A percentile compares a stretch with the other conserved stretches of the same genome.
These are phyloP conservation scores for Prionailurus viverrinus DNA, from an alignment of 2,113 vertebrate genomes.

Conservation along the genomic window DNA sequence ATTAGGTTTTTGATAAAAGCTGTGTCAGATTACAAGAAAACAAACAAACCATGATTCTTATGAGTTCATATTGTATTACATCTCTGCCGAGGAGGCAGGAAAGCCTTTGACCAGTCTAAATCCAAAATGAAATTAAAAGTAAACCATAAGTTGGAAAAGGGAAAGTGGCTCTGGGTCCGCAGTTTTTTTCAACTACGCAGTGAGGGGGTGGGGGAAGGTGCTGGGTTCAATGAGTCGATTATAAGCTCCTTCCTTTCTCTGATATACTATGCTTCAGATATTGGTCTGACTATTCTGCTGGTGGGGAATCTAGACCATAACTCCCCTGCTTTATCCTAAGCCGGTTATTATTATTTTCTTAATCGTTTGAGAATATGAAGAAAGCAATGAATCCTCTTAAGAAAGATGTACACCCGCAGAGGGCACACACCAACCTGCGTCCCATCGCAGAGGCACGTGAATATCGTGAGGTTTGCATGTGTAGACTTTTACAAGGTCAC, in stretches of 20 bases:
- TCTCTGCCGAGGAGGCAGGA: slow-evolving; percentile 59
- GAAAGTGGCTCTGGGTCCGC: neutral
- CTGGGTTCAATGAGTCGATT: neutral
- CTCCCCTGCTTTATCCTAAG: neutral
- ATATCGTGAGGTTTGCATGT: neutral
- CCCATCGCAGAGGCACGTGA: neutral
- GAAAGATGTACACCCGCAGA: neutral
- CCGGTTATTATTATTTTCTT: neutral
- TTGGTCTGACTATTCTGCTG: neutral
- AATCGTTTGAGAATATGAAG: neutral
- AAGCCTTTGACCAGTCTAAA: slow-evolving; percentile 48
- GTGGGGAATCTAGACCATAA: neutral
- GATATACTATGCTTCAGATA: neutral
- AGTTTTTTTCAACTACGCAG: neutral
- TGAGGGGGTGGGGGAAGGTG: too few species aligned
- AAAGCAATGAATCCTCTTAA: neutral
- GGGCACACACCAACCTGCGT: neutral
- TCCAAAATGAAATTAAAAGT: slow-evolving; percentile 64
- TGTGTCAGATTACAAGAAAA: slow-evolving; percentile 79
- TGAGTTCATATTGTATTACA: slow-evolving; percentile 65
- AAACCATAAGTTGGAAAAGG: neutral
- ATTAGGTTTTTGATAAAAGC: slow-evolving; percentile 76
- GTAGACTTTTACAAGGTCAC: neutral
- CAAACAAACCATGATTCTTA: slow-evolving; percentile 53
- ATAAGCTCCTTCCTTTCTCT: neutral